Base-by-base conservation (phyloP, 1,140 invertebrate species). In the Musca vetustissima region DNA sequence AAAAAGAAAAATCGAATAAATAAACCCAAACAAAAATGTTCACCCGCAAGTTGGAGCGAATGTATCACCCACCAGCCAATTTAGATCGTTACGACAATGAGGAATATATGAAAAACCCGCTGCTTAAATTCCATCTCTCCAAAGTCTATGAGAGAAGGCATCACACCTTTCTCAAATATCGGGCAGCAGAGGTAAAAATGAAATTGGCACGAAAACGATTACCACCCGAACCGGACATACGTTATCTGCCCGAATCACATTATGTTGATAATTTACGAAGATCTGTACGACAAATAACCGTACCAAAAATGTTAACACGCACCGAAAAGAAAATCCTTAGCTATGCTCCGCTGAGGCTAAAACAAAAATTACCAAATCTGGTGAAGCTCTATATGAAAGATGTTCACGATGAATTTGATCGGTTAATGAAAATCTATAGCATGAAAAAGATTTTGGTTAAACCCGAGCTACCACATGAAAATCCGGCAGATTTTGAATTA, bases 51-150 rank as follows among this genome's bases (percentile, higher is more conserved):
- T 64, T 81, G 64, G 76, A 76, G 61, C 76, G 73, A 7, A 77
- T 81, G 76, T 71, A 78, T 71, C 76, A 78, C 6, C 79, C 79
- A 4, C 59, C 76, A 2, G 73, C 76, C 67, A 75, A 81, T 66
- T 72, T 80, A n/a, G 73, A 71, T 17, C 76, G 77, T 66, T 82
- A 81, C 50, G 80, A 82, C 50, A 73, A 82, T 72, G 80, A 82
- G 69, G 74, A 73, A n/a, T 82, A 82, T 64, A 77, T 78, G 75
- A 74, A 80, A 64, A 82, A 82, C 66, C 80, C 80, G 0, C 24
- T 82, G 25, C 69, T 82, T 9, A 80, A 75, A 36, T 82, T 81
- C 25, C 77, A 72, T 7, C 71, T 82, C 4, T 70, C 73, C 19
- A 76, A 81, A 50, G 75, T 82, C 6, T 75, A 82, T 64, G 76